Conservation (phyloP, 1,140 invertebrate genomes). For the Drosophila gunungcola region DNA sequence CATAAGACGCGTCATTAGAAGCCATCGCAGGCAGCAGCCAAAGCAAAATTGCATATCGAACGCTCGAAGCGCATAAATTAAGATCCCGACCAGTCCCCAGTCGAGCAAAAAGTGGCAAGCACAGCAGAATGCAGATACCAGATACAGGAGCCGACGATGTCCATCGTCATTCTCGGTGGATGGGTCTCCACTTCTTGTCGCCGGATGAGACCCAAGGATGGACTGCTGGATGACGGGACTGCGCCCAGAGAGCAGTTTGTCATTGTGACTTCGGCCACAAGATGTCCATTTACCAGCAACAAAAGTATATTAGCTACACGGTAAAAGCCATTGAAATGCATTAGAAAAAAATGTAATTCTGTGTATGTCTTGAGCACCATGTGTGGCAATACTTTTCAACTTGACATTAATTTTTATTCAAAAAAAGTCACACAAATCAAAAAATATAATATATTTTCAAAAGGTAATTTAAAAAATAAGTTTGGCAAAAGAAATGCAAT, state of each 20-base stretch:
- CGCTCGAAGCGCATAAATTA: constrained; percentile 47
- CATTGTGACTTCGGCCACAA: constrained; percentile 38
- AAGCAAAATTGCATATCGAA: constrained; percentile 50
- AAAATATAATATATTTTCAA: no score
- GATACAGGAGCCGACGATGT: constrained; percentile 36
- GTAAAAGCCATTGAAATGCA: not conserved
- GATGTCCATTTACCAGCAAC: not conserved
- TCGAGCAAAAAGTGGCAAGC: constrained; percentile 36
- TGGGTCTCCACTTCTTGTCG: constrained; percentile 15
- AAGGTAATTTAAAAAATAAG: no score
- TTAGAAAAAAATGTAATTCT: not conserved
- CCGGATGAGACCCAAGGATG: constrained; percentile 12
- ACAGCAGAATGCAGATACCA: constrained; percentile 45
- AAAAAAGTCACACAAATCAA: no score
- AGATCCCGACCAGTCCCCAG: constrained; percentile 43
- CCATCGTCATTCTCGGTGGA: constrained; percentile 34
- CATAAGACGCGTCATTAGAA: constrained; percentile 39
- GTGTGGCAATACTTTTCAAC: no score
- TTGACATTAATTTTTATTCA: no score
- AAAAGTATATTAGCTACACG: constrained; percentile 12
- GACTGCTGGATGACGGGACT: constrained; percentile 38
- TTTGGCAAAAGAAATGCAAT: no score
- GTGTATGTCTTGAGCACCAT: not conserved
- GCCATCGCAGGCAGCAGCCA: constrained; percentile 23
- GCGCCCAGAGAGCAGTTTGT: constrained; percentile 54